Base-by-base conservation (phyloP, 2,888 invertebrate genomes). In the Heteropelma amictum region DNA sequence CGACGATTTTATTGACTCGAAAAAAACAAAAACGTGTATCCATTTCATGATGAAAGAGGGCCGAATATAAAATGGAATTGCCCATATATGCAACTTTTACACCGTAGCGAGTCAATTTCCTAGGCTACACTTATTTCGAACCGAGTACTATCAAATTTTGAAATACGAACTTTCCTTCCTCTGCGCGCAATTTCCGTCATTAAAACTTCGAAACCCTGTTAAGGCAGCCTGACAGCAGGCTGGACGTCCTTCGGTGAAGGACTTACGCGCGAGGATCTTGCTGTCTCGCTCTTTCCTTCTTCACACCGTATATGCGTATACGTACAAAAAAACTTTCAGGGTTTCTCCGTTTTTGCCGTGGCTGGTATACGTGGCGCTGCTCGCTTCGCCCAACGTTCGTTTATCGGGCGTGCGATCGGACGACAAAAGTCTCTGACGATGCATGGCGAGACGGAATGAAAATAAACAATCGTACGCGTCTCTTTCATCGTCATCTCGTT, bases 181-280 rank as follows among this genome's bases (percentile, higher is more conserved):
- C 54, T 64, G n/a, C 54, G 33, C 71, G 75, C 71, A 75, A 75
- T 75, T 75, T 71, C 60, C 75, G 75, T 75, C 75, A 71, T 75
- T 75, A 75, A 75, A 75, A 75, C 65, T 75, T 75, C 21, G 75
- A 30, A 71, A 71, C 61, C 70, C 75, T 67, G 71, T 75, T 71
- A 67, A 69, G 65, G 71, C 61, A 71, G 71, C 61, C 75, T 53
- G 75, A n/a, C n/a, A n/a, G 42, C 67, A 56, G 49, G 40, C 45
- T 56, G 56, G 67, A 35, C 56, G 67, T 45, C 56, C 33, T 67
- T 56, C 26, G 35, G n/a, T 7, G n/a, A 38, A 67, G 67, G 21
- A 54, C 33, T 47, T 56, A 47, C 67, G 12, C 26, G 56, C 14
- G 65, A 45, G 56, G 38, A 56, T 35, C 26, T 45, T 35, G 23